These are phyloP conservation scores for Rhabdornis inornatus DNA, from an alignment of 2,113 vertebrate genomes.

Conservation along the genomic window DNA sequence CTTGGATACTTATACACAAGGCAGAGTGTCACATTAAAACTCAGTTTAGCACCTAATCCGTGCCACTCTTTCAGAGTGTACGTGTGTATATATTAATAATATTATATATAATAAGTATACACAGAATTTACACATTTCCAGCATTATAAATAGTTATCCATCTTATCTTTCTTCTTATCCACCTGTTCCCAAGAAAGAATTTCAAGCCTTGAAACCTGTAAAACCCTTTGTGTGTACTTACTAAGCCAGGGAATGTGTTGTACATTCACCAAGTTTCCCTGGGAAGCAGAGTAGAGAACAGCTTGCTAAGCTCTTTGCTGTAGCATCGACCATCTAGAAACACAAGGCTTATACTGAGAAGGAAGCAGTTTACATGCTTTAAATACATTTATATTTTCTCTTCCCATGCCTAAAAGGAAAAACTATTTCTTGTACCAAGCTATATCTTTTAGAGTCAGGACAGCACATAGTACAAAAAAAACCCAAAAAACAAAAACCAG, in stretches of 20 bases:
- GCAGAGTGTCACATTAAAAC: not conserved
- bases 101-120: not conserved
- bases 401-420: not conserved
- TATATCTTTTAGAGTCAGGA: not conserved
- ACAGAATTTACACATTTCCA: not conserved
- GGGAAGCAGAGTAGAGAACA: not conserved
- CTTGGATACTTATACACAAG: not conserved
- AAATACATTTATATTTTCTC: not conserved
- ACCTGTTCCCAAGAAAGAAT: not conserved
- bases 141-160: not conserved
- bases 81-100: not conserved
- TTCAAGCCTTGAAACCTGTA: not conserved
- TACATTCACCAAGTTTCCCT: not conserved
- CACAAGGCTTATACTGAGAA: not conserved
- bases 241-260: accelerated
- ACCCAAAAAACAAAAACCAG: no score
- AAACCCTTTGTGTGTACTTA: not conserved
- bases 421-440: not conserved
- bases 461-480: not conserved
- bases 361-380: not conserved
- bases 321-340: not conserved
- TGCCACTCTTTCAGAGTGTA: not conserved
- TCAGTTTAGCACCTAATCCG: not conserved
- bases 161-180: not conserved
- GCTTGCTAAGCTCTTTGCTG: not conserved